These are phyloP conservation scores for Xanthorhoe designata DNA, from an alignment of 2,888 invertebrate species.

Conservation along the genomic window DNA sequence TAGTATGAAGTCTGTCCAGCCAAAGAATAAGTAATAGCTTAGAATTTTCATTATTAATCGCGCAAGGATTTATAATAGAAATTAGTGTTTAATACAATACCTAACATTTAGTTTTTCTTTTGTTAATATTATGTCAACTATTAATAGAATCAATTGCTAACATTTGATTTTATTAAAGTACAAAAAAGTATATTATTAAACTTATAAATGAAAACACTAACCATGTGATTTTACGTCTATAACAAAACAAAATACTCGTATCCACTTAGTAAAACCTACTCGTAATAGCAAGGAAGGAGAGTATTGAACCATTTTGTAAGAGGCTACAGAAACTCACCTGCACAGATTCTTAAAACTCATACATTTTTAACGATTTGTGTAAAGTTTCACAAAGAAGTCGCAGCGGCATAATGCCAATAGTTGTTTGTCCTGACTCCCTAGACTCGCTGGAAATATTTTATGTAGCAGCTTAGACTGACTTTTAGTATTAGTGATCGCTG, in stretches of 20 bases:
- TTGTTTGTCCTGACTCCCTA: constrained; percentile 36
- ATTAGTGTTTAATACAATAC: too few relatives aligned
- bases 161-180: too few relatives aligned
- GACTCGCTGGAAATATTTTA: constrained; percentile 41
- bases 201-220: too few relatives aligned
- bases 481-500: constrained; percentile 33
- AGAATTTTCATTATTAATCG: too few relatives aligned
- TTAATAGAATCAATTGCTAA: too few relatives aligned
- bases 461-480: constrained; percentile 50
- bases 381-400: constrained; percentile 33
- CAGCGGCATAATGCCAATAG: constrained; percentile 37
- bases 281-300: neutral
- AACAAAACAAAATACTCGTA: neutral
- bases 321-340: constrained; percentile 24
- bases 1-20: too few relatives aligned
- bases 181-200: too few relatives aligned
- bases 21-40: too few relatives aligned
- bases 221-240: neutral
- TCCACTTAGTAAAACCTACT: neutral
- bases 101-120: too few relatives aligned
- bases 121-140: too few relatives aligned
- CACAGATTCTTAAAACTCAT: constrained; percentile 33
- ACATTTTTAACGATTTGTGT: constrained; percentile 33
- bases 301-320: constrained; percentile 20
- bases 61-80: too few relatives aligned